Evolutionary conservation across 2,113 vertebrate genomes (phyloP).

Genomic region (Syngnathus typhle): DNA sequence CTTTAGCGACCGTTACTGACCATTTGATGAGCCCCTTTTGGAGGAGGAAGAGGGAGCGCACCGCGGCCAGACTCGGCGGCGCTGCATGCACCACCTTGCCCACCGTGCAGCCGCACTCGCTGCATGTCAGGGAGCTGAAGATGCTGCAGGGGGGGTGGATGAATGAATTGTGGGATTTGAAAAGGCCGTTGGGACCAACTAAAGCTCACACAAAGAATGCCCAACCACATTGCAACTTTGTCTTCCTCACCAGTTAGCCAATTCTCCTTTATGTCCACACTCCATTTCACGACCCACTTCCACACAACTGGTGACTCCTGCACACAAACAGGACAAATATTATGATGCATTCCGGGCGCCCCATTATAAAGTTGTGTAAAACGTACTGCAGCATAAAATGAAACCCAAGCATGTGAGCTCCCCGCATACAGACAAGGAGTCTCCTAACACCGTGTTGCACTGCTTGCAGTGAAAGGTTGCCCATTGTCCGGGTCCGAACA

Average conservation of each 20-base stretch:
- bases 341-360: neutral
- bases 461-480: conserved; percentile 1
- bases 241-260: neutral
- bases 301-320: neutral
- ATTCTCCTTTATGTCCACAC: neutral
- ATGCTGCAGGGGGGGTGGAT: neutral
- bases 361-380: neutral
- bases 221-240: neutral
- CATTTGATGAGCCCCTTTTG: neutral
- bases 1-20: neutral
- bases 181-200: too few relatives aligned
- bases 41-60: conserved; percentile 2
- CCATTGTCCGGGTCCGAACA: too few relatives aligned
- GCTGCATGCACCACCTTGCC: neutral
- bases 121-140: neutral
- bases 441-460: neutral
- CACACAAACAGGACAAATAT: neutral
- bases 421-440: conserved; percentile 2
- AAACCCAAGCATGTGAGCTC: neutral
- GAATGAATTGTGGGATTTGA: neutral
- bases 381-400: neutral
- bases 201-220: too few relatives aligned
- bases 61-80: neutral
- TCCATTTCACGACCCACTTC: neutral
- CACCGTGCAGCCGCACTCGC: neutral